Evolutionary conservation across 2,797 vertebrate species (phyloP), one percentile per base, ranked within the genome.

Genomic region (Staurois parvus): DNA sequence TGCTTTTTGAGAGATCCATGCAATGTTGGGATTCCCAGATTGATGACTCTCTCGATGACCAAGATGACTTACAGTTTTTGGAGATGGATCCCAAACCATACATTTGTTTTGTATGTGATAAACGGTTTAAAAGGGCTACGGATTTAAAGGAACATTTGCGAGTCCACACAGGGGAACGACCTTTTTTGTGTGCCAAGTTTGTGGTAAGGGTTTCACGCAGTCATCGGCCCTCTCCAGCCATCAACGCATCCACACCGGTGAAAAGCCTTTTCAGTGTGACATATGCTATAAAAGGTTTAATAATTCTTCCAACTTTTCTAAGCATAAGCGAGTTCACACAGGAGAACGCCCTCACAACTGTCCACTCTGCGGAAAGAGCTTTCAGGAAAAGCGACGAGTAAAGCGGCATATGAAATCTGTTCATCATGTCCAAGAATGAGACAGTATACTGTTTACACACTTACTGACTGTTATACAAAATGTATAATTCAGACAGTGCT

Each of bases 201-300:
- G 85, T 37, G 70, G 85, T 21, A 89, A 89, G 69, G 81, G 88
- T 28, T 89, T 89, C 48, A 89, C 87, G 0, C 89, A 89, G 79
- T 88, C 88, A 11, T 89, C 89, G 4, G 89, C 89, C 17, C 81
- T 89, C 21, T 86, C 85, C 2, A 89, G 88, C 76, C 89, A 89
- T 37, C 88, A 84, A 73, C 86, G 89, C 15, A 81, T 89, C 26
- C 89, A 89, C 72, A 89, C 89, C 6, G 89, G 89, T 4, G 88
- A 89, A 70, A 88, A 88, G 75, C 89, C 89, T 48, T 89, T 89
- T 64, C 88, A 89, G 69, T 89, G 89, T 69, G 86, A 80, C 21
- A 77, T 84, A 34, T 87, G 86, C 28, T 84, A 76, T 21, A 84
- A 84, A 29, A 70, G 86, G 3, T 87, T 87, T 32, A 87, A 84